phyloP scores from a whole-genome alignment of 2,113 vertebrate species.

The Silurus asotus region DNA sequence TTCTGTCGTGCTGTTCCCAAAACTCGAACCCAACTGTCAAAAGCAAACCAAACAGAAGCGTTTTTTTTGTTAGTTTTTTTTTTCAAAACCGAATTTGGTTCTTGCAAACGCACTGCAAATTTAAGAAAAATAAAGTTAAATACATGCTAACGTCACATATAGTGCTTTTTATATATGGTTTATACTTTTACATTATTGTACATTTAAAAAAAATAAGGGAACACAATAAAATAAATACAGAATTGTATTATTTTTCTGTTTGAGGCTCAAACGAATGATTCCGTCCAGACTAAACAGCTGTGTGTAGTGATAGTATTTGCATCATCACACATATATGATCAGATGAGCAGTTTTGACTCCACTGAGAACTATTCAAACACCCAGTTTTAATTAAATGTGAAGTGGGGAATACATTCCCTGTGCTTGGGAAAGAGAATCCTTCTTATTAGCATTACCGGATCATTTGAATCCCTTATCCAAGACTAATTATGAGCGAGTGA shows the following conservation, averaged over 20 bases:
- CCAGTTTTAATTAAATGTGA: constrained; percentile 50
- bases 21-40: constrained; percentile 38
- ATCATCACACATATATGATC: constrained; percentile 15
- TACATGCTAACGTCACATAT: background rate
- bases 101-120: background rate
- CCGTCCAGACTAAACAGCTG: background rate
- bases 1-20: constrained; percentile 15
- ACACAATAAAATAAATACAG: background rate
- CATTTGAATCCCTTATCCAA: constrained; percentile 48
- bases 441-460: constrained; percentile 51
- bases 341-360: constrained; percentile 38
- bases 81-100: constrained; percentile 6
- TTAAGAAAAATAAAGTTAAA: background rate
- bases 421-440: constrained; percentile 30
- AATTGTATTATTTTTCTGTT: background rate
- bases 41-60: constrained; percentile 39
- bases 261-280: background rate
- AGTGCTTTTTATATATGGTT: background rate
- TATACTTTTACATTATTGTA: background rate
- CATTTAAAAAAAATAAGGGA: background rate
- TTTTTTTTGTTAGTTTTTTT: background rate
- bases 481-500: constrained; percentile 48
- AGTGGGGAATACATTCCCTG: constrained; percentile 21
- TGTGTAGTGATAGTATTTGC: background rate
- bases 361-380: constrained; percentile 33